Evolutionary conservation across 2,888 invertebrate species (phyloP).

Genomic region (Deladenus siricidicola): DNA sequence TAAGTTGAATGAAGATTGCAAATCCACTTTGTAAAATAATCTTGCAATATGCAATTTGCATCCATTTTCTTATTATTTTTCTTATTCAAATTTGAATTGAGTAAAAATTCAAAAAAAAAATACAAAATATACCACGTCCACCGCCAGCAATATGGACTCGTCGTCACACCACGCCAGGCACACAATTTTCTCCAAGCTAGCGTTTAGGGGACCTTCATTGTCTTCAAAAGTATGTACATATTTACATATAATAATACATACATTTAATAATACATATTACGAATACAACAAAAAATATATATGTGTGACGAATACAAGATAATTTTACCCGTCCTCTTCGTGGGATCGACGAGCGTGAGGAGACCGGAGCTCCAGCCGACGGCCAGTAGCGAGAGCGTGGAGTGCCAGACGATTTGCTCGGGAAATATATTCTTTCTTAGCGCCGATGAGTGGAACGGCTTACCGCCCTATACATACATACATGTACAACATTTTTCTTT

Average conservation of each 20-base stretch:
- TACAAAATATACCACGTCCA: constrained; percentile 15
- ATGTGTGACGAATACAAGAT: not conserved
- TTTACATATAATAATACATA: constrained; percentile 10
- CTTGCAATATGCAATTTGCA: too few species aligned
- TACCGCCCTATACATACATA: constrained; percentile 34
- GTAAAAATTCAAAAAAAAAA: not conserved
- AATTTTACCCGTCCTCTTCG: constrained; percentile 17
- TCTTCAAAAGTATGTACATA: constrained; percentile 10
- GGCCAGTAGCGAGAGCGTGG: constrained; percentile 32
- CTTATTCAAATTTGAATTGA: too few species aligned
- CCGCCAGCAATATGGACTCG: constrained; percentile 17
- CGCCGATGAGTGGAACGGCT: constrained; percentile 24
- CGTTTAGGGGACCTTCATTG: constrained; percentile 5
- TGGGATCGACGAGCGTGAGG: constrained; percentile 27
- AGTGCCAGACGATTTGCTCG: constrained; percentile 35
- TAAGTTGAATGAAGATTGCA: too few species aligned
- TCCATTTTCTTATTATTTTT: too few species aligned
- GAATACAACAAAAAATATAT: too few species aligned
- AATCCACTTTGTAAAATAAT: too few species aligned
- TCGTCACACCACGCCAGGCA: constrained; percentile 19
- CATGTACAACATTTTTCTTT: too few species aligned
- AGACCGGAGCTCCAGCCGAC: constrained; percentile 44
- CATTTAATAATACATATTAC: too few species aligned
- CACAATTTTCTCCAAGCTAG: constrained; percentile 3
- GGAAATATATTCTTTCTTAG: constrained; percentile 11